These are phyloP conservation scores for Potorous gilbertii DNA, from an alignment of 2,797 vertebrate genomes.

Conservation along the genomic window DNA sequence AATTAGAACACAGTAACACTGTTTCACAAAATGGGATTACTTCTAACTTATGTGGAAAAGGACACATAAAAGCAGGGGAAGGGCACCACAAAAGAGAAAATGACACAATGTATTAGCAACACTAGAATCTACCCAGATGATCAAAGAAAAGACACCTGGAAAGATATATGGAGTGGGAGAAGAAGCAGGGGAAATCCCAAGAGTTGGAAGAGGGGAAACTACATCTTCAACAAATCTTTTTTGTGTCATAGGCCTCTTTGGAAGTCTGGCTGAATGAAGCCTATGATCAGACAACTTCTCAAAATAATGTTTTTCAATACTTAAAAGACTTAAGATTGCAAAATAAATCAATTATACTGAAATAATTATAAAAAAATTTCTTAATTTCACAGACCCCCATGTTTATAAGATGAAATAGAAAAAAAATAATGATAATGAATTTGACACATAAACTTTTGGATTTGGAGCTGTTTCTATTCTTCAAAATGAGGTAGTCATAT, in stretches of 20 bases:
- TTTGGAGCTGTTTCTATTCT: neutral
- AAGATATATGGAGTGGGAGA: neutral
- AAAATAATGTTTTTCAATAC: neutral
- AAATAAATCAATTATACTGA: neutral
- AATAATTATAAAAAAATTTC: neutral
- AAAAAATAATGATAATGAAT: neutral
- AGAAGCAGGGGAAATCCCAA: neutral
- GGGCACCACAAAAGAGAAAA: neutral
- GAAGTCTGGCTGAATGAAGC: neutral
- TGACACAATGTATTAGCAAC: neutral
- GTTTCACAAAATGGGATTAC: neutral
- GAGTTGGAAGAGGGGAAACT: neutral
- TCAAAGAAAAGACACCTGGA: neutral
- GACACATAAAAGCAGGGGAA: neutral
- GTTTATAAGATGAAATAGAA: neutral
- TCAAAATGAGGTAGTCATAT: neutral
- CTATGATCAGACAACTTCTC: neutral
- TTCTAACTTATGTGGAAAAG: neutral
- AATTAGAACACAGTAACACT: neutral
- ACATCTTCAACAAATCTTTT: neutral
- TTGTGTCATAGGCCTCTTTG: neutral
- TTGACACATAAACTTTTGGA: neutral
- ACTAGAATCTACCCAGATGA: neutral
- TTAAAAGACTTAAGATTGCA: neutral
- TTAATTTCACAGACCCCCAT: neutral